phyloP scores from a whole-genome alignment of 2,113 vertebrate genomes.

The Oreochromis aureus region DNA sequence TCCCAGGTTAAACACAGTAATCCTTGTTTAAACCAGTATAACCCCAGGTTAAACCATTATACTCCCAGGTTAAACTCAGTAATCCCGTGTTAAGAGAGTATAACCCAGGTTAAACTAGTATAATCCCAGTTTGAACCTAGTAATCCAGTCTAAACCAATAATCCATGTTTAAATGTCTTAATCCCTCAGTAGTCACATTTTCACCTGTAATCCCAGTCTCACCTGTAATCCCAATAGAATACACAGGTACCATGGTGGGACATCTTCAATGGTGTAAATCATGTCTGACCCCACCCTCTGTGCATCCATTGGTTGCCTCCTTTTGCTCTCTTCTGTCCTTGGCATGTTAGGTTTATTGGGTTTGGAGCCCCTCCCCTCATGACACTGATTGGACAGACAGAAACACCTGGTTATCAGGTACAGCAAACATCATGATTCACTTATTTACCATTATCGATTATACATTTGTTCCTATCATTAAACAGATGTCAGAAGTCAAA shows the following conservation, averaged over 20 bases:
- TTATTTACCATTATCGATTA: not conserved
- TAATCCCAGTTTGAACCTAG: not conserved
- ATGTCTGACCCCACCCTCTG: constrained; percentile 72
- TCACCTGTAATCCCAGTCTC: constrained; percentile 68
- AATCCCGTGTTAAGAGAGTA: not conserved
- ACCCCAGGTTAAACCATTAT: not conserved
- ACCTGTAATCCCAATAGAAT: constrained; percentile 79
- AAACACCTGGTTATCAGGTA: not conserved
- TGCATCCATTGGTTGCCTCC: not conserved
- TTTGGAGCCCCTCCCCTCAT: not conserved
- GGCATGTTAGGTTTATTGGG: not conserved
- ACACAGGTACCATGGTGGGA: constrained; percentile 96
- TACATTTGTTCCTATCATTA: not conserved
- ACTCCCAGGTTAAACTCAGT: not conserved
- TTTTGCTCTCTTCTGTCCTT: not conserved
- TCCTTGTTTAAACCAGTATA: not conserved
- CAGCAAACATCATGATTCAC: not conserved
- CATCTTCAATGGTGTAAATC: constrained; percentile 91
- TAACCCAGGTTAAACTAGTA: not conserved
- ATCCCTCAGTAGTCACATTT: not conserved
- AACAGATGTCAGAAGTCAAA: not conserved
- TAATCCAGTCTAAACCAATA: not conserved
- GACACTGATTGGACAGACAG: constrained; percentile 29
- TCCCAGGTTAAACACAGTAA: not conserved
- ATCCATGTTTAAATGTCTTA: not conserved